Evolutionary conservation across 2,888 invertebrate genomes (phyloP).

Genomic region (Cyclophora albipunctata): DNA sequence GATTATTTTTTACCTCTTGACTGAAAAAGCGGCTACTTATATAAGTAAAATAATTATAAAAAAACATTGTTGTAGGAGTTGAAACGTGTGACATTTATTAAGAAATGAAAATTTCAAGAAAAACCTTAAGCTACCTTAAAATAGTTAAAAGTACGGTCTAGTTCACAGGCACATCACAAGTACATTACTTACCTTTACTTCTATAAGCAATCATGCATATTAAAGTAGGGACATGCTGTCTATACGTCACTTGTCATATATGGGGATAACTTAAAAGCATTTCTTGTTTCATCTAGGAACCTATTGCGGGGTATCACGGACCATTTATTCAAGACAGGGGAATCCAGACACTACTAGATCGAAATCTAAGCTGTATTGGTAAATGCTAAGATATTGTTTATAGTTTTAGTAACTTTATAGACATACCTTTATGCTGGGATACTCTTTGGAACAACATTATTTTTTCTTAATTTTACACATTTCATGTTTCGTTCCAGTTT

Average conservation of each 20-base stretch:
- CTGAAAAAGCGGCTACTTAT: no score
- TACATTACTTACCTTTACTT: slow-evolving; percentile 4
- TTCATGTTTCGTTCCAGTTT: neutral
- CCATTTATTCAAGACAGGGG: slow-evolving; percentile 32
- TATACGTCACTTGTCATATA: no score
- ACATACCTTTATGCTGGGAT: slow-evolving; percentile 56
- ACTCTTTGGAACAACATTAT: slow-evolving; percentile 5
- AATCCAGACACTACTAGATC: slow-evolving; percentile 37
- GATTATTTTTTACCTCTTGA: no score
- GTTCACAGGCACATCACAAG: slow-evolving; percentile 1
- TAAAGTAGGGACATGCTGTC: no score
- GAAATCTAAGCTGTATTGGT: slow-evolving; percentile 69
- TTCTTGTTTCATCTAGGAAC: no score
- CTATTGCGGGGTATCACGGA: slow-evolving; percentile 14
- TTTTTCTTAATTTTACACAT: slow-evolving; percentile 5
- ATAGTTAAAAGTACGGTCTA: neutral
- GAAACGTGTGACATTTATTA: no score
- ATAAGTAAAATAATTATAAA: no score
- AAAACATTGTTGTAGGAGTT: no score
- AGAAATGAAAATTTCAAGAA: no score
- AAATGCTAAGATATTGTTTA: slow-evolving; percentile 58
- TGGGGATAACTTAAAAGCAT: no score
- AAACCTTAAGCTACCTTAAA: no score
- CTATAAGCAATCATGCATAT: slow-evolving; percentile 4
- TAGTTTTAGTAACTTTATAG: slow-evolving; percentile 46